These are phyloP conservation scores for Drosophila busckii DNA, from an alignment of 1,140 invertebrate species.

Conservation along the genomic window DNA sequence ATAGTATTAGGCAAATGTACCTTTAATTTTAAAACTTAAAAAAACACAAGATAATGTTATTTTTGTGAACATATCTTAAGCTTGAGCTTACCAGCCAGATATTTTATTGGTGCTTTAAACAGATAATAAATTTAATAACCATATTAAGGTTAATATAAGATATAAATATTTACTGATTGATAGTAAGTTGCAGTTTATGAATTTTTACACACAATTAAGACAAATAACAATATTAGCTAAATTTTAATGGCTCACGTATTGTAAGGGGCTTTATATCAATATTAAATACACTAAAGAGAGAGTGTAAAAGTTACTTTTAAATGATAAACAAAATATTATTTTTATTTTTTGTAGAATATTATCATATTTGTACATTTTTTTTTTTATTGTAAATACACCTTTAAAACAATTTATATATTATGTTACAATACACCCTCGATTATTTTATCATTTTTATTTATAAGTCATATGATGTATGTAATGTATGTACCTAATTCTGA, in stretches of 20 bases:
- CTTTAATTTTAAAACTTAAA: neutral
- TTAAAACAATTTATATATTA: no score
- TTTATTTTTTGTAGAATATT: no score
- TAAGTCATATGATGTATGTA: no score
- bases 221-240: constrained; percentile 40
- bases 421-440: no score
- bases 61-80: constrained; percentile 31
- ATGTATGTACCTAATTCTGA: no score
- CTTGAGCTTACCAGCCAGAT: constrained; percentile 66
- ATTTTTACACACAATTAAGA: constrained; percentile 59
- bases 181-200: constrained; percentile 60
- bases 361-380: no score
- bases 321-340: no score
- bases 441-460: no score
- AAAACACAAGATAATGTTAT: constrained; percentile 5
- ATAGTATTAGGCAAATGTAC: no score
- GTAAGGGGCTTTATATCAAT: constrained; percentile 67
- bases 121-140: constrained; percentile 58
- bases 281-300: constrained; percentile 6
- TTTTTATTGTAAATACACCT: no score
- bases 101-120: constrained; percentile 65
- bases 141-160: constrained; percentile 41
- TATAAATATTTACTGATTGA: constrained; percentile 50
- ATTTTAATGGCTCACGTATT: constrained; percentile 37
- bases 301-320: no score